These are phyloP conservation scores for Micrasema minimum DNA, from an alignment of 1,140 invertebrate genomes.

Conservation along the genomic window DNA sequence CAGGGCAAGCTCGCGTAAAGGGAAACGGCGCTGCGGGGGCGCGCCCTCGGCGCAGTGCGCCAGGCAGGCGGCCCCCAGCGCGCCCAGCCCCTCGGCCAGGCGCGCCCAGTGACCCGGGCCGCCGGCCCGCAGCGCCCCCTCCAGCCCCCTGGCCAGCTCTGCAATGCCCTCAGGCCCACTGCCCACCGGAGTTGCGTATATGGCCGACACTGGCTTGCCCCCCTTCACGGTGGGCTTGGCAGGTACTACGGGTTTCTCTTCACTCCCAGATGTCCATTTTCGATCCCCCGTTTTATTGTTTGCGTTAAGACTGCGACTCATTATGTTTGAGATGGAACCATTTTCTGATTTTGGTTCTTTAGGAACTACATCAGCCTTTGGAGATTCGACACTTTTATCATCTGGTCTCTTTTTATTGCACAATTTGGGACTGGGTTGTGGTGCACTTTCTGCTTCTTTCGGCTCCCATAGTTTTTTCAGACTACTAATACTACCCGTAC, in stretches of 20 bases:
- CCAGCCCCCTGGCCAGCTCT: slow-evolving; percentile 76
- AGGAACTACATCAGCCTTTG: slow-evolving; percentile 33
- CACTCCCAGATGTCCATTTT: slow-evolving; percentile 68
- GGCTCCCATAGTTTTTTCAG: slow-evolving; percentile 93
- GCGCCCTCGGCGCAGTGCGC: slow-evolving; percentile 76
- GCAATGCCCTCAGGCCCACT: slow-evolving; percentile 72
- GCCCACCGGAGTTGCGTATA: slow-evolving; percentile 69
- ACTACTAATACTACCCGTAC: slow-evolving; percentile 92
- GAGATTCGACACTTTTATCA: slow-evolving; percentile 55
- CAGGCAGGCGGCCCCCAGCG: slow-evolving; percentile 81
- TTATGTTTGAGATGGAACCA: slow-evolving; percentile 49
- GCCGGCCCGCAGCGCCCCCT: slow-evolving; percentile 73
- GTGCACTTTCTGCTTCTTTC: slow-evolving; percentile 66
- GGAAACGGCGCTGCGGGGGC: slow-evolving; percentile 88
- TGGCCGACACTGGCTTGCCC: slow-evolving; percentile 64
- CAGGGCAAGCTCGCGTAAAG: slow-evolving; percentile 86
- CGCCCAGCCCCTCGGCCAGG: slow-evolving; percentile 83
- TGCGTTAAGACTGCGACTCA: slow-evolving; percentile 61
- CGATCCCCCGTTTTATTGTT: slow-evolving; percentile 63
- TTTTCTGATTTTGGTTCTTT: slow-evolving; percentile 55
- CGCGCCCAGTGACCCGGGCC: slow-evolving; percentile 77
- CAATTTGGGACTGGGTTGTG: slow-evolving; percentile 73
- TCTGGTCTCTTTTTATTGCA: slow-evolving; percentile 60
- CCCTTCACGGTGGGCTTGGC: slow-evolving; percentile 73
- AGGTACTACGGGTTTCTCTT: slow-evolving; percentile 79